phyloP scores from a whole-genome alignment of 2,888 invertebrate species.

The Timandra comae region DNA sequence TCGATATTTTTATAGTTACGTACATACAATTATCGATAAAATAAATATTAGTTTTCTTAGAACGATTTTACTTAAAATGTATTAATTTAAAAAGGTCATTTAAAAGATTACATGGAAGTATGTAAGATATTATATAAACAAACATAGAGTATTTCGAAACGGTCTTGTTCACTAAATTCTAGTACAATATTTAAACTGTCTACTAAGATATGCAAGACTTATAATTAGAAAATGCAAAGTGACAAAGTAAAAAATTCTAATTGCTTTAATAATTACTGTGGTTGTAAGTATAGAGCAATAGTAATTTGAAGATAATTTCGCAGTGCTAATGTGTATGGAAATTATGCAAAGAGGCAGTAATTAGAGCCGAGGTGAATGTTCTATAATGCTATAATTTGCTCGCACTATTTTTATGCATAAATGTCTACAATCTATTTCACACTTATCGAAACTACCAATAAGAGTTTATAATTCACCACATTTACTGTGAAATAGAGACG shows the following conservation, averaged over 20 bases:
- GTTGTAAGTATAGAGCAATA: slow-evolving; percentile 42
- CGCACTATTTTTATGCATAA: slow-evolving; percentile 34
- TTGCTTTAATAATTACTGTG: slow-evolving; percentile 57
- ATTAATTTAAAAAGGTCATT: too few relatives aligned
- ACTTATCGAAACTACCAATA: slow-evolving; percentile 5
- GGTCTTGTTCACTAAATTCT: neutral
- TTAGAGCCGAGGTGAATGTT: slow-evolving; percentile 61
- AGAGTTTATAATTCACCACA: slow-evolving; percentile 3
- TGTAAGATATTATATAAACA: too few relatives aligned
- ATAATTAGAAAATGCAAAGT: slow-evolving; percentile 28
- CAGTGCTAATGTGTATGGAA: slow-evolving; percentile 68
- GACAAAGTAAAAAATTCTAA: slow-evolving; percentile 58
- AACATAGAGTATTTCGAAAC: too few relatives aligned
- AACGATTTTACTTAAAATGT: too few relatives aligned
- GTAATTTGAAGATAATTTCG: slow-evolving; percentile 67
- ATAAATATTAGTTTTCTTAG: too few relatives aligned
- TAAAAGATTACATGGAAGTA: too few relatives aligned
- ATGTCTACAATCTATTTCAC: slow-evolving; percentile 15
- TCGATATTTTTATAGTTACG: too few relatives aligned
- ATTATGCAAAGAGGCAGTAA: slow-evolving; percentile 65
- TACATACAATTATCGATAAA: too few relatives aligned
- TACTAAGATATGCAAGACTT: slow-evolving; percentile 13
- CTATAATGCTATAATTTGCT: slow-evolving; percentile 54
- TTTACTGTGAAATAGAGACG: slow-evolving; percentile 8
- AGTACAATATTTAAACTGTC: too few relatives aligned